Conservation (phyloP, 2,113 vertebrate genomes). For the Climacteris rufus region DNA sequence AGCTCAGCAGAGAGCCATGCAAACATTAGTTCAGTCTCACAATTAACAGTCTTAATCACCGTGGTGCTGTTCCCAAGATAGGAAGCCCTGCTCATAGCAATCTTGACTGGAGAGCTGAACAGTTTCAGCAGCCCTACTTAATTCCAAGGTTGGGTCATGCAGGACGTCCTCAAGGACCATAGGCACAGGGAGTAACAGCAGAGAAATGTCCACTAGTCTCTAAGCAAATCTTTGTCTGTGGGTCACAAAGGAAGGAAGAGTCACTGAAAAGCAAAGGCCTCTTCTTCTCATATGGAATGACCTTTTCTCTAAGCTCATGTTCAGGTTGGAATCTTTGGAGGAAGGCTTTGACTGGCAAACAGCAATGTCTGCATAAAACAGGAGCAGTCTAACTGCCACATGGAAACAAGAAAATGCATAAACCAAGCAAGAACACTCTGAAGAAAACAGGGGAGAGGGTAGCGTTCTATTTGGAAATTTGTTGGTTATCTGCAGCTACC, state of each 20-base stretch:
- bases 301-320: background rate
- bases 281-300: background rate
- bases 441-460: background rate
- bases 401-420: background rate
- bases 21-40: background rate
- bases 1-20: background rate
- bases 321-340: background rate
- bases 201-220: background rate
- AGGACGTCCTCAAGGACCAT: background rate
- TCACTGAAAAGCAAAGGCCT: background rate
- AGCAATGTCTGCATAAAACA: background rate
- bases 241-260: background rate
- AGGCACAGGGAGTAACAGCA: background rate
- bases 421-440: background rate
- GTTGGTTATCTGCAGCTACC: background rate
- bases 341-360: background rate
- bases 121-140: background rate
- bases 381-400: background rate
- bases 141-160: background rate
- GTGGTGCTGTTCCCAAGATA: background rate
- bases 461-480: background rate
- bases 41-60: background rate
- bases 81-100: background rate
- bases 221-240: background rate
- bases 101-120: background rate